Evolutionary conservation across 2,888 invertebrate genomes (phyloP).

Genomic region (Hofmannophila pseudospretella): DNA sequence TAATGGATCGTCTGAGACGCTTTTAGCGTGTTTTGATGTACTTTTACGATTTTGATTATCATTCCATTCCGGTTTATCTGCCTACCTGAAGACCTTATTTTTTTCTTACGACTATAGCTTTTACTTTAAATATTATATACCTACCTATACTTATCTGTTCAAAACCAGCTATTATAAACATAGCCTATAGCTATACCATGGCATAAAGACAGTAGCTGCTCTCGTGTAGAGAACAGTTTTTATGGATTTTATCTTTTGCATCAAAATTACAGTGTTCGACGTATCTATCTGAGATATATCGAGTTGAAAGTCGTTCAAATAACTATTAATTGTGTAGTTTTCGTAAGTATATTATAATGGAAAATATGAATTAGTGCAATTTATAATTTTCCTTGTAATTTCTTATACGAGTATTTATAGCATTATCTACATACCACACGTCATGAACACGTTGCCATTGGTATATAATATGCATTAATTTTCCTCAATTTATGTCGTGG

Average conservation of each 20-base stretch:
- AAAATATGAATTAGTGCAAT: too few species aligned
- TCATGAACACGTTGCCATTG: too few species aligned
- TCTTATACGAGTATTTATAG: too few species aligned
- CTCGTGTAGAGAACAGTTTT: conserved; percentile 19
- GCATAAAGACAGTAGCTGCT: conserved; percentile 23
- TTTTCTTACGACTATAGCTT: too few species aligned
- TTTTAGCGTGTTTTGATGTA: conserved; percentile 28
- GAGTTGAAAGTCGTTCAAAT: conserved; percentile 15
- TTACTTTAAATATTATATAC: not conserved
- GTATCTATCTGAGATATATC: conserved; percentile 14
- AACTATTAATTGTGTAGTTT: conserved; percentile 8
- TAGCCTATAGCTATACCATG: conserved; percentile 10
- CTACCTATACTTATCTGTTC: not conserved
- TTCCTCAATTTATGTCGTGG: too few species aligned
- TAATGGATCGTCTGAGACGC: conserved; percentile 35
- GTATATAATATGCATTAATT: too few species aligned
- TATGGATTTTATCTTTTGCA: conserved; percentile 18
- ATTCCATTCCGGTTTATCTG: too few species aligned
- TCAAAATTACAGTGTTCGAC: conserved; percentile 19
- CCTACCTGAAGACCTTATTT: too few species aligned
- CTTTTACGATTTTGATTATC: not conserved
- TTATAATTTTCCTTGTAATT: too few species aligned
- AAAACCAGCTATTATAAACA: conserved; percentile 13
- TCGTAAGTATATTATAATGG: too few species aligned
- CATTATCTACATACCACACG: too few species aligned